Conservation (phyloP, 2,113 vertebrate species). For the Phrynocephalus versicolor region DNA sequence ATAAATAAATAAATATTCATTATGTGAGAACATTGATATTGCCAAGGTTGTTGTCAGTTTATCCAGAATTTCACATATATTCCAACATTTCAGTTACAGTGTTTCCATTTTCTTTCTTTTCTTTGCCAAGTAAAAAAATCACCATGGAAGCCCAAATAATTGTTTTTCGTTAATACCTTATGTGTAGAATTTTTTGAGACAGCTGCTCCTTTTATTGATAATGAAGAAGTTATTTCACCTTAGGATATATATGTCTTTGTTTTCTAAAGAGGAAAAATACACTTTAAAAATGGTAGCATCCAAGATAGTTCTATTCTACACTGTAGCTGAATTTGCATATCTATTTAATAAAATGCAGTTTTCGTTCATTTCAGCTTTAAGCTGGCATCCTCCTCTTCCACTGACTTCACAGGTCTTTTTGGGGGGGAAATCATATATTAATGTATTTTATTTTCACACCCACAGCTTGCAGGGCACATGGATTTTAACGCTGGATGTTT, state of each 20-base stretch:
- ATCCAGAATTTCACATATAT: neutral
- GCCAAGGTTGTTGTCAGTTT: neutral
- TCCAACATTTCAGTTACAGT: neutral
- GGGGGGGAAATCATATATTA: neutral
- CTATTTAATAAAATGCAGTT: neutral
- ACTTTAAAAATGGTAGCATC: neutral
- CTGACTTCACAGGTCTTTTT: neutral
- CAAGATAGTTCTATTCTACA: neutral
- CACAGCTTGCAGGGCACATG: neutral
- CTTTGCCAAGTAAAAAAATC: neutral
- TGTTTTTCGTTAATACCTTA: too few species aligned
- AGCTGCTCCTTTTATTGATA: neutral
- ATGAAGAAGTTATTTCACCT: neutral
- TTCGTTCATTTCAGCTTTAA: neutral
- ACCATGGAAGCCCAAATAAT: neutral
- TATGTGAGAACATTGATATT: constrained; percentile 8
- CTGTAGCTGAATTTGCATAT: neutral
- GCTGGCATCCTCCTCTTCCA: neutral
- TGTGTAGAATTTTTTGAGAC: neutral
- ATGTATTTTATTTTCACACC: neutral
- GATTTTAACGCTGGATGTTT: neutral
- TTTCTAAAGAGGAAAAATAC: neutral
- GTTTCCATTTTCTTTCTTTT: neutral
- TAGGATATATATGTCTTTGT: neutral
- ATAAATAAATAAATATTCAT: neutral